Evolutionary conservation across 2,797 vertebrate species (phyloP).

Genomic region (Rhincodon typus): DNA sequence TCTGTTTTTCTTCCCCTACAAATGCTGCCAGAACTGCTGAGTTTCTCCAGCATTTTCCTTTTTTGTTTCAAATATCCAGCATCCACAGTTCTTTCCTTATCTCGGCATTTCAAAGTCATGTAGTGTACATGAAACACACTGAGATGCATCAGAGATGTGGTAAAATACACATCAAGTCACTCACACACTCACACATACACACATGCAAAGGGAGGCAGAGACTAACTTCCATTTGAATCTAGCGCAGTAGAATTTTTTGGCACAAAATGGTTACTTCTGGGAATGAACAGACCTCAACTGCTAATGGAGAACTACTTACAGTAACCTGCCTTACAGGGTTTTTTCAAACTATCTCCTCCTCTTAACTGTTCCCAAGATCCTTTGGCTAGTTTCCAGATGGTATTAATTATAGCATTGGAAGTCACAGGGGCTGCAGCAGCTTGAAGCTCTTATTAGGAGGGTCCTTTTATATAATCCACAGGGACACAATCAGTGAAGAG

Average conservation of each 20-base stretch:
- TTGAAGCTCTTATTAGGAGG: slow-evolving; percentile 56
- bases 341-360: background rate
- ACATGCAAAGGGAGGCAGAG: background rate
- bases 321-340: slow-evolving; percentile 1
- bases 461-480: slow-evolving; percentile 67
- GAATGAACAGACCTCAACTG: background rate
- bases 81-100: too few relatives aligned
- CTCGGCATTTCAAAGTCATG: background rate
- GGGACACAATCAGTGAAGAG: slow-evolving; percentile 74
- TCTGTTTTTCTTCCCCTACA: too few relatives aligned
- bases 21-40: too few relatives aligned
- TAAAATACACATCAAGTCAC: background rate
- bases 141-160: background rate
- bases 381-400: slow-evolving; percentile 60
- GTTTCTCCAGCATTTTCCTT: too few relatives aligned
- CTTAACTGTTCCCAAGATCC: background rate
- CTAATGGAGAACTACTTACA: background rate
- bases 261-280: background rate
- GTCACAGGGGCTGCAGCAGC: slow-evolving; percentile 60
- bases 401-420: slow-evolving; percentile 72
- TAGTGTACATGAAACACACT: background rate
- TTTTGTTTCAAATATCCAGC: too few relatives aligned
- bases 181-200: background rate
- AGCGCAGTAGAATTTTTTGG: background rate
- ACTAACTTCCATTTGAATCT: background rate